Conservation (phyloP, 2,797 vertebrate species). For the Numenius phaeopus region DNA sequence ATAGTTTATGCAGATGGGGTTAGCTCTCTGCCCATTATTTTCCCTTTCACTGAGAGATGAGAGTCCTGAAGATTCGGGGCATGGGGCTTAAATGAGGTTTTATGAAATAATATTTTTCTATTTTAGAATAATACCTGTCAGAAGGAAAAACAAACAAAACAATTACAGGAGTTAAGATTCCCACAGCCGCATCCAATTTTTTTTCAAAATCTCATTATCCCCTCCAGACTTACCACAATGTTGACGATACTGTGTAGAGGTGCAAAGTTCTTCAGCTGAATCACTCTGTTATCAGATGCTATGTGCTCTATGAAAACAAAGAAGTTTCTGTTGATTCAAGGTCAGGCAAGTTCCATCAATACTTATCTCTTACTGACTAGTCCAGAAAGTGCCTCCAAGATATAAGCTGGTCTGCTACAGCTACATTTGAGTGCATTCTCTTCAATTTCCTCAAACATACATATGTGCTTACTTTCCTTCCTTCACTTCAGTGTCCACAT, state of each 20-base stretch:
- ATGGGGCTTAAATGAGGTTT: background rate
- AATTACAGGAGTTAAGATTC: background rate
- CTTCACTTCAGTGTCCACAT: background rate
- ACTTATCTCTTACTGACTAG: background rate
- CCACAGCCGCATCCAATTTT: background rate
- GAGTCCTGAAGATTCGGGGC: background rate
- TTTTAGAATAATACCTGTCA: conserved; percentile 28
- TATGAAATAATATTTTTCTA: conserved; percentile 47
- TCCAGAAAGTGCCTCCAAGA: background rate
- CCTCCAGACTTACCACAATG: background rate
- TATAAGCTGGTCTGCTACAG: background rate
- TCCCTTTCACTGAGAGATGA: background rate
- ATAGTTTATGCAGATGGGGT: conserved; percentile 13
- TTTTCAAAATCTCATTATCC: background rate
- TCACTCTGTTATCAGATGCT: conserved; percentile 4
- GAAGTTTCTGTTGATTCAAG: conserved; percentile 19
- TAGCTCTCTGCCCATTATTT: background rate
- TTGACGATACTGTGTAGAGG: background rate
- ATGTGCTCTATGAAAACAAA: background rate
- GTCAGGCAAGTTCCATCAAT: background rate
- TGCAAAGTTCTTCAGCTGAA: background rate
- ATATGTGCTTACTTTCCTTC: background rate
- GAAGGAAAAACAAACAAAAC: background rate
- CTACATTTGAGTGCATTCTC: background rate
- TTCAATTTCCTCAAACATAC: background rate